Conservation (phyloP, 2,113 vertebrate genomes). For the Amphilophus citrinellus region DNA sequence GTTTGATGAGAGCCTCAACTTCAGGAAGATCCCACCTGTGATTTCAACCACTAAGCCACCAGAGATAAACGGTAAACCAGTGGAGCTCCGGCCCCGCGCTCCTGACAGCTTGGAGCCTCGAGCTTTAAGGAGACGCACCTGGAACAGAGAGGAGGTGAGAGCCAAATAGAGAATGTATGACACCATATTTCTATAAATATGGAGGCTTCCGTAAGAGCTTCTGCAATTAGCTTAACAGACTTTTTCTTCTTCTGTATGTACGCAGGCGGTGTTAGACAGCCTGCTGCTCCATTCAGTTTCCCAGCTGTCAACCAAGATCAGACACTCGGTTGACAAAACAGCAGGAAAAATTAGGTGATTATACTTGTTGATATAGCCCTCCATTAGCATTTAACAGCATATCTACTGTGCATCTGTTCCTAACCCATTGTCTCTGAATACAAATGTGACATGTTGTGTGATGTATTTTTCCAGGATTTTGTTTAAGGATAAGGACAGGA, state of each 20-base stretch:
- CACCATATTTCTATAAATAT: neutral
- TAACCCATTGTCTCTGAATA: neutral
- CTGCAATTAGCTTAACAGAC: neutral
- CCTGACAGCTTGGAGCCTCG: constrained; percentile 89
- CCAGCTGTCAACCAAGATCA: constrained; percentile 95
- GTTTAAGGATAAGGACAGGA: constrained; percentile 97
- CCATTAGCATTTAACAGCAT: neutral
- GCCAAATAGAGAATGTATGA: neutral
- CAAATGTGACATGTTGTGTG: neutral
- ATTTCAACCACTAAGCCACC: constrained; percentile 87
- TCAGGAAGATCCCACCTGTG: constrained; percentile 95
- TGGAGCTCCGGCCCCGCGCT: constrained; percentile 86
- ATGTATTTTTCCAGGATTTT: constrained; percentile 86
- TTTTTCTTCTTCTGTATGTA: neutral
- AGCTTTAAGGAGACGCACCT: constrained; percentile 94
- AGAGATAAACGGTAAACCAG: constrained; percentile 88
- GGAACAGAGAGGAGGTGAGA: constrained; percentile 98
- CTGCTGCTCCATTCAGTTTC: constrained; percentile 94
- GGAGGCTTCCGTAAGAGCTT: neutral
- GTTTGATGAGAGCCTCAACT: constrained; percentile 99
- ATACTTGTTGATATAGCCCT: neutral
- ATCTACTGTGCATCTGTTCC: neutral
- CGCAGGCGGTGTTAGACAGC: constrained; percentile 95
- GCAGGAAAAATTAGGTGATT: constrained; percentile 96
- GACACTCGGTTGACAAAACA: constrained; percentile 95